Evolutionary conservation across 2,113 vertebrate species (phyloP), one percentile per base, ranked within the genome.

Genomic region (Rattus rattus): DNA sequence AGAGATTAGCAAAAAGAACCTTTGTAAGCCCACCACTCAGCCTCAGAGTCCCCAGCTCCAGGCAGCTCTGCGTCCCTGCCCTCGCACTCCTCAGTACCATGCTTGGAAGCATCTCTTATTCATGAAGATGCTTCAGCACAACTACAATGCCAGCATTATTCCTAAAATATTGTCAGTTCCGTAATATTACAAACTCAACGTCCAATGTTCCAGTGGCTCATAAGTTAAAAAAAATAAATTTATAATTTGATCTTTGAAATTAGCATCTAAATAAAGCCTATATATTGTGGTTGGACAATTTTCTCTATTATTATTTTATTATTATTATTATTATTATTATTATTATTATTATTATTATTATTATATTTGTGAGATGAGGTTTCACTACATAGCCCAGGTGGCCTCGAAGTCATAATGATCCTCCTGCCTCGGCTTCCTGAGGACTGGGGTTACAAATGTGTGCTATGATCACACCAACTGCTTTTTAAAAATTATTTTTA

Each of bases 171-270:
- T 43, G 73, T 63, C 26, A 73, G n/a, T 56, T 94, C 47, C 24
- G 83, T 90, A 86, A 76, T 86, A 85, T 90, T 73, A 92, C 16
- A 92, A 73, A 92, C 88, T 63, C 28, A 92, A 73, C 75, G n/a
- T 61, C 69, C 89, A 77, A n/a, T 85, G 83, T 61, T 85, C 73
- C 52, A 81, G 59, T 70, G n/a, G 1, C 2, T 12, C 39, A 47
- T 59, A 52, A n/a, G 14, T 70, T 4, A 67, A 39, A 54, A 84
- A 65, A 67, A 43, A n/a, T n/a, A 30, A 65, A 43, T 8, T 26
- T 70, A 70, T 75, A 84, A 90, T 67, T 89, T 95, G 26, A n/a
- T 77, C 49, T 28, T 93, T 65, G 91, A 54, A 93, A 69, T 90
- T 61, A 16, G 28, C 72, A 72, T 70, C 39, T 69, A 85, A 52